phyloP scores from a whole-genome alignment of 2,888 invertebrate genomes.

The Coenonympha glycerion region DNA sequence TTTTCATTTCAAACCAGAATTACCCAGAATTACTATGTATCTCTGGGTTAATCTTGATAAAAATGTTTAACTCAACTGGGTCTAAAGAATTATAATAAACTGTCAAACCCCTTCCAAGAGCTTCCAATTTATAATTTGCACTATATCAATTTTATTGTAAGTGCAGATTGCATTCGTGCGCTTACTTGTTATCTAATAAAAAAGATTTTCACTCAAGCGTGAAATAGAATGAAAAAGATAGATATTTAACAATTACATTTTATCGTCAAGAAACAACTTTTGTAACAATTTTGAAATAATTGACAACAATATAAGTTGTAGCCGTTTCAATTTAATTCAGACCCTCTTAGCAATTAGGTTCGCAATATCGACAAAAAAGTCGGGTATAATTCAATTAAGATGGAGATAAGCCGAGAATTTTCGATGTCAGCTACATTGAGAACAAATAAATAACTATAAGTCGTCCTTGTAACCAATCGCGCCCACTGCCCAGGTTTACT shows the following conservation, averaged over 20 bases:
- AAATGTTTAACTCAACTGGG: no score
- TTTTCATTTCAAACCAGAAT: no score
- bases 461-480: constrained; percentile 59
- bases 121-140: no score
- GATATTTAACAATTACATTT: neutral
- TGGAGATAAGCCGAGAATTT: neutral
- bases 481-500: constrained; percentile 46
- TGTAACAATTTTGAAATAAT: neutral
- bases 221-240: neutral
- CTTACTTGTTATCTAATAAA: no score
- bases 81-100: no score
- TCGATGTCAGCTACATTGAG: constrained; percentile 8
- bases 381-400: constrained; percentile 6
- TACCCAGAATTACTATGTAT: no score
- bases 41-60: no score
- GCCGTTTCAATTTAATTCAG: neutral
- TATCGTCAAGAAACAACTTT: neutral
- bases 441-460: constrained; percentile 23
- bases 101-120: no score
- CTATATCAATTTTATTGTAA: no score
- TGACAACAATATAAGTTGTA: neutral
- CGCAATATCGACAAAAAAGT: neutral
- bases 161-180: no score
- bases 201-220: no score
- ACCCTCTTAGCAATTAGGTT: neutral